Percentiles rank a stretch among this genome's conserved stretches.
Evolutionary conservation across 2,888 invertebrate species (phyloP).

Genomic region (Pandemis corylana): DNA sequence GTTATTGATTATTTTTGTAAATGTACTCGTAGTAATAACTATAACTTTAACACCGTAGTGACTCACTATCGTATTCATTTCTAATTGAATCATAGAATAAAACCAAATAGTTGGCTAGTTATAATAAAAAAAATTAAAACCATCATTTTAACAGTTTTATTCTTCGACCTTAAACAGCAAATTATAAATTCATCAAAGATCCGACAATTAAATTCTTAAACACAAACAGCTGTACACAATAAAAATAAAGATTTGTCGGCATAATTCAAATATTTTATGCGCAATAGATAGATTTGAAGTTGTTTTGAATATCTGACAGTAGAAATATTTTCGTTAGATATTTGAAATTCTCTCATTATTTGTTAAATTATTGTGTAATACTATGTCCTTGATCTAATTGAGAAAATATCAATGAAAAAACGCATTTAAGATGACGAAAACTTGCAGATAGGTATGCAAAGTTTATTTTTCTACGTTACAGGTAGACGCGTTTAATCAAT

Average conservation of each 20-base stretch:
- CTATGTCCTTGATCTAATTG: too few relatives aligned
- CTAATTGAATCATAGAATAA: not conserved
- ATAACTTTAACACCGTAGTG: slow-evolving; percentile 7
- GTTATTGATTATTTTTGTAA: slow-evolving; percentile 22
- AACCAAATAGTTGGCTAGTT: not conserved
- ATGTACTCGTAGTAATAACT: slow-evolving; percentile 9
- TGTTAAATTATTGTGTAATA: too few relatives aligned
- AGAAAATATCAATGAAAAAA: not conserved
- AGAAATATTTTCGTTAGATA: not conserved
- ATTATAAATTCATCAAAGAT: too few relatives aligned
- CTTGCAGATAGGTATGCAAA: not conserved
- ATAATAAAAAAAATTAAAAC: too few relatives aligned
- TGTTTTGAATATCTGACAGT: not conserved
- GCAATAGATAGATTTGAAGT: not conserved
- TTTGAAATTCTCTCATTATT: not conserved
- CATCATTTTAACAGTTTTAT: too few relatives aligned
- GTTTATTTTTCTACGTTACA: too few relatives aligned
- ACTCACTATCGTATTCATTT: not conserved
- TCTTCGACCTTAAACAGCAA: too few relatives aligned
- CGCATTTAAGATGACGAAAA: not conserved
- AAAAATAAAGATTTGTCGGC: not conserved
- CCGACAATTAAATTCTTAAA: too few relatives aligned
- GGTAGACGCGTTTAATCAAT: too few relatives aligned
- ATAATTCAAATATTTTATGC: not conserved
- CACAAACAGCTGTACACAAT: too few relatives aligned